These are phyloP conservation scores for Caenorhabditis afra DNA, from an alignment of 2,888 invertebrate species.

Conservation along the genomic window DNA sequence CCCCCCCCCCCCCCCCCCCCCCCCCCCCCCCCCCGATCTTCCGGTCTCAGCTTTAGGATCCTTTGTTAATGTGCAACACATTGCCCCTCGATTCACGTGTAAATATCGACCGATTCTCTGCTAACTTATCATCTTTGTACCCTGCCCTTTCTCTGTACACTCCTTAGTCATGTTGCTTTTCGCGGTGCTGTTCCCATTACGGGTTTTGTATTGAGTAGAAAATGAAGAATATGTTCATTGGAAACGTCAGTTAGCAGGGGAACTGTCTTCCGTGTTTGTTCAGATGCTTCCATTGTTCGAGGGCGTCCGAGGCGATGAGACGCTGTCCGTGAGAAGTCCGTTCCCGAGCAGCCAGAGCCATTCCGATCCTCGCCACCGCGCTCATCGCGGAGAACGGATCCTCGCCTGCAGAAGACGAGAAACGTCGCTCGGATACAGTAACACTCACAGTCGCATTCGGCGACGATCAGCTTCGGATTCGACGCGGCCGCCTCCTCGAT, in stretches of 20 bases:
- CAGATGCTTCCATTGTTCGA: conserved; percentile 44
- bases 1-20: background rate
- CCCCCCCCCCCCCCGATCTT: background rate
- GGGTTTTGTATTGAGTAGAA: background rate
- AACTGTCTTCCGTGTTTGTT: conserved; percentile 19
- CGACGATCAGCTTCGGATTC: conserved; percentile 45
- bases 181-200: conserved; percentile 4
- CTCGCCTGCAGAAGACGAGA: conserved; percentile 21
- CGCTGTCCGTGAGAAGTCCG: conserved; percentile 36
- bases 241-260: background rate
- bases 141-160: conserved; percentile 7
- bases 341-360: conserved; percentile 40
- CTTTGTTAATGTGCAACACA: background rate
- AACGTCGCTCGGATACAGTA: background rate
- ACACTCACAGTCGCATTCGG: conserved; percentile 56
- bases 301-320: conserved; percentile 40
- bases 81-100: conserved; percentile 10
- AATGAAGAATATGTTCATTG: conserved; percentile 13
- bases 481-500: conserved; percentile 49
- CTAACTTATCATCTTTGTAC: conserved; percentile 1
- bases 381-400: conserved; percentile 59
- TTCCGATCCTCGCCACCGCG: conserved; percentile 51
- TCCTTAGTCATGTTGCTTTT: conserved; percentile 1
- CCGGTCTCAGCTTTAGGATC: background rate
- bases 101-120: conserved; percentile 12